Conservation (phyloP, 2,797 vertebrate species). For the Pangasius mekongensis region DNA sequence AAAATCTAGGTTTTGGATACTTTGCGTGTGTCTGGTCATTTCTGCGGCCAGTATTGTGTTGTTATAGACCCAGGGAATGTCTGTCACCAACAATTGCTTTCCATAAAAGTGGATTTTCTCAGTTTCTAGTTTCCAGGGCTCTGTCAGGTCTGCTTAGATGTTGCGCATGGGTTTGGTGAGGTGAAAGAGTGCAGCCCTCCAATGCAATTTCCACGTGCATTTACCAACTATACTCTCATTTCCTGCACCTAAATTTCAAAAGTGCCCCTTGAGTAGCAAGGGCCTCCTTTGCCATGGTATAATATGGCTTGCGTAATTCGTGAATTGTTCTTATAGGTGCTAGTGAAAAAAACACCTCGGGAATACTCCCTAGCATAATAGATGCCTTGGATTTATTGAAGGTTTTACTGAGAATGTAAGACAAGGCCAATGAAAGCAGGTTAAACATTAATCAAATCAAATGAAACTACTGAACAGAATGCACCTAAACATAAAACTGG, state of each 20-base stretch:
- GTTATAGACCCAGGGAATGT: background rate
- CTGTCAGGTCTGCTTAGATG: constrained; percentile 55
- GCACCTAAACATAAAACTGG: background rate
- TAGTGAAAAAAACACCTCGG: background rate
- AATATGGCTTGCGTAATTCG: background rate
- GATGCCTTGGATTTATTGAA: constrained; percentile 5
- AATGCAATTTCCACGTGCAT: constrained; percentile 65
- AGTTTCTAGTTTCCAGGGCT: constrained; percentile 53
- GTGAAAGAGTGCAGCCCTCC: constrained; percentile 62
- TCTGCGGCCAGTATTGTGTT: constrained; percentile 1
- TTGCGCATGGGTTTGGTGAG: constrained; percentile 46
- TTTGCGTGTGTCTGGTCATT: background rate
- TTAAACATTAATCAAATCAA: background rate
- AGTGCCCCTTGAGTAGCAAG: constrained; percentile 35
- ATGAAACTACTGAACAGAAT: background rate
- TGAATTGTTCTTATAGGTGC: constrained; percentile 8
- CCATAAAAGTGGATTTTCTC: constrained; percentile 42
- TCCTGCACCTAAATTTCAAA: constrained; percentile 62
- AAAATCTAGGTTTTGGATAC: background rate
- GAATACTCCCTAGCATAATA: constrained; percentile 14
- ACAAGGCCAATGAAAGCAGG: constrained; percentile 3
- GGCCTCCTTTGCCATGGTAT: constrained; percentile 33
- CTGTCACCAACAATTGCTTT: background rate
- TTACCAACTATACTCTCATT: constrained; percentile 72
- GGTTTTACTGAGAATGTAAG: constrained; percentile 24